phyloP scores from a whole-genome alignment of 2,888 invertebrate species.

The Dione juno region DNA sequence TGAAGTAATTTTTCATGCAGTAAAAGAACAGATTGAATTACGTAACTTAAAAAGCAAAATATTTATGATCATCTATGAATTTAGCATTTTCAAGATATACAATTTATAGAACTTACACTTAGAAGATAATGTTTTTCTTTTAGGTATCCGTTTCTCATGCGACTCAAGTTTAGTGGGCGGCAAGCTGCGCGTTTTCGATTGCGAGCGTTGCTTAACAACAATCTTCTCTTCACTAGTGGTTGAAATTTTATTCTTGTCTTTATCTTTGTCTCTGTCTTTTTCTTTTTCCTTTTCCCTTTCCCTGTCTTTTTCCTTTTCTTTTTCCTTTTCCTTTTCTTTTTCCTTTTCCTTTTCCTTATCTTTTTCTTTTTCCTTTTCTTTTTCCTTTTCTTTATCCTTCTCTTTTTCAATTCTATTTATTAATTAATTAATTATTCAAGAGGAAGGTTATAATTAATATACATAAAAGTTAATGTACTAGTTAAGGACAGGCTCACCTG shows the following conservation, averaged over 20 bases:
- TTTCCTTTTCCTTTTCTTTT: conserved; percentile 50
- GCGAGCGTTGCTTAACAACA: conserved; percentile 66
- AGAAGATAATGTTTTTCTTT: conserved; percentile 66
- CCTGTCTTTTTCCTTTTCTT: conserved; percentile 52
- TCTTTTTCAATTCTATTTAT: too few relatives aligned
- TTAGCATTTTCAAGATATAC: too few relatives aligned
- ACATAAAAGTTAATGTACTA: too few relatives aligned
- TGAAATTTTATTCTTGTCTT: conserved; percentile 58
- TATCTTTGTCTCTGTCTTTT: conserved; percentile 55
- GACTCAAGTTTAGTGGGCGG: conserved; percentile 62
- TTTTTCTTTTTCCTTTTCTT: conserved; percentile 48
- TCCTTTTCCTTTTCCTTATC: conserved; percentile 49
- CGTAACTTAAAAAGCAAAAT: too few relatives aligned
- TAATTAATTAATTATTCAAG: too few relatives aligned
- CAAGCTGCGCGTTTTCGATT: conserved; percentile 68
- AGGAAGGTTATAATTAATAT: too few relatives aligned
- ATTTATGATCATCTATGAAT: too few relatives aligned
- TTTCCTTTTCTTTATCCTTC: conserved; percentile 3
- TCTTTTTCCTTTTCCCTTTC: conserved; percentile 59
- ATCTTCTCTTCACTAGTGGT: conserved; percentile 69
- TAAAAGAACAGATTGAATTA: too few relatives aligned
- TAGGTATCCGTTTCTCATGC: conserved; percentile 68
- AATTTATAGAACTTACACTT: conserved; percentile 60
- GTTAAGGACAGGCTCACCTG: too few relatives aligned
- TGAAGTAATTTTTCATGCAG: too few relatives aligned